Percentiles rank a stretch among this genome's conserved stretches.
These are phyloP conservation scores for Archocentrus centrarchus DNA, from an alignment of 2,113 vertebrate species.

Conservation along the genomic window DNA sequence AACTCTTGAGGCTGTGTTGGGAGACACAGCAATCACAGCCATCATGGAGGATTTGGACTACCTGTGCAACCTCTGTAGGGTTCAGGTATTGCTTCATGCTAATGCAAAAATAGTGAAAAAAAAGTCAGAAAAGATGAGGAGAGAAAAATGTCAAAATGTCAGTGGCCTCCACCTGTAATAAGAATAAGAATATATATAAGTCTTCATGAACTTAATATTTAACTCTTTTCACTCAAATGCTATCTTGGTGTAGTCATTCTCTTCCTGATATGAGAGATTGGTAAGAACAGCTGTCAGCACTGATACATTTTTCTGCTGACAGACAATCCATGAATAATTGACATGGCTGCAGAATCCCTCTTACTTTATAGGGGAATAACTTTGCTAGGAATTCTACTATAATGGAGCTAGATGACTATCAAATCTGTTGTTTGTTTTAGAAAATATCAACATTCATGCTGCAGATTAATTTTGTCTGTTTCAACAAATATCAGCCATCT, in stretches of 20 bases:
- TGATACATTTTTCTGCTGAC: background rate
- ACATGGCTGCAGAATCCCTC: background rate
- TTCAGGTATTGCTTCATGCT: no score
- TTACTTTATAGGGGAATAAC: background rate
- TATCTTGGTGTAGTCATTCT: background rate
- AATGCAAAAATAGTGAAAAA: no score
- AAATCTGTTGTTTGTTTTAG: conserved; percentile 22
- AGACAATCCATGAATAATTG: background rate
- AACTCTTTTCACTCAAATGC: background rate
- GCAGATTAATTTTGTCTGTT: background rate
- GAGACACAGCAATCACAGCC: no score
- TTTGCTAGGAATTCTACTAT: background rate
- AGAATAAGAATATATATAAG: no score
- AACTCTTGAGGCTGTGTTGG: no score
- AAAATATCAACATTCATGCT: background rate
- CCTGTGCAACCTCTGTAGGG: no score
- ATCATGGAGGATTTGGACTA: no score
- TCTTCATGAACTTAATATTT: background rate
- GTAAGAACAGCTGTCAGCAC: background rate
- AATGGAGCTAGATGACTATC: background rate
- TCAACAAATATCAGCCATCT: conserved; percentile 19
- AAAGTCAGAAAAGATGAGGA: no score
- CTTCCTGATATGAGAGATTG: background rate
- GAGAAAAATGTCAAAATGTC: no score
- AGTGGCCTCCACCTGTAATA: no score